Evolutionary conservation across 2,797 vertebrate species (phyloP).

Genomic region (Gallinago nigripennis): DNA sequence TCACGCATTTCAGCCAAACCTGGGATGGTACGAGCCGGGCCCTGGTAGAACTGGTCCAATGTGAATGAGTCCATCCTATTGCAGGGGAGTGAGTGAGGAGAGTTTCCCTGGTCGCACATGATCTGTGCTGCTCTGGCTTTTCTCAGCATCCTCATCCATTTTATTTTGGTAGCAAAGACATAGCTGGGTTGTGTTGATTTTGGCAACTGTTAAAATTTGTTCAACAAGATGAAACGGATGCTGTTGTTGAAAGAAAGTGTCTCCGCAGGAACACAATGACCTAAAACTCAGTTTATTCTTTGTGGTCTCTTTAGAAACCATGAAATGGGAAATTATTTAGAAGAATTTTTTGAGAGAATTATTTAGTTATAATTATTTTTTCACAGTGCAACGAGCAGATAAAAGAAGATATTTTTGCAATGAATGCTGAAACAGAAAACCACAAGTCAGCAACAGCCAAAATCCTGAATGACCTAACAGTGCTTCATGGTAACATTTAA

Average conservation of each 20-base stretch:
- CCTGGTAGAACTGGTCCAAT: rapidly evolving
- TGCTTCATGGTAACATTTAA: not conserved
- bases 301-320: not conserved
- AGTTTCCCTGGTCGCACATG: rapidly evolving
- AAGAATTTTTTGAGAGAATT: not conserved
- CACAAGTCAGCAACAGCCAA: not conserved
- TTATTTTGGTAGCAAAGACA: not conserved
- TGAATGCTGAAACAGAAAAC: not conserved
- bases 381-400: slow-evolving; percentile 1
- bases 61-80: rapidly evolving
- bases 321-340: not conserved
- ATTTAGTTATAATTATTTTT: not conserved
- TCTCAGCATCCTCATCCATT: not conserved
- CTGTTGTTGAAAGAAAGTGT: not conserved
- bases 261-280: not conserved
- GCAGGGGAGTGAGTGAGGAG: not conserved
- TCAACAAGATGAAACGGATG: not conserved
- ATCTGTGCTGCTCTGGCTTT: not conserved
- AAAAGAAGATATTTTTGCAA: slow-evolving; percentile 35
- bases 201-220: not conserved
- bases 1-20: not conserved
- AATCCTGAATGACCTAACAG: not conserved
- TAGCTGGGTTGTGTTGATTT: not conserved
- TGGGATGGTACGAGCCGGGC: not conserved
- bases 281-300: not conserved